These are phyloP conservation scores for Elanoides forficatus DNA, from an alignment of 2,113 vertebrate genomes.

Conservation along the genomic window DNA sequence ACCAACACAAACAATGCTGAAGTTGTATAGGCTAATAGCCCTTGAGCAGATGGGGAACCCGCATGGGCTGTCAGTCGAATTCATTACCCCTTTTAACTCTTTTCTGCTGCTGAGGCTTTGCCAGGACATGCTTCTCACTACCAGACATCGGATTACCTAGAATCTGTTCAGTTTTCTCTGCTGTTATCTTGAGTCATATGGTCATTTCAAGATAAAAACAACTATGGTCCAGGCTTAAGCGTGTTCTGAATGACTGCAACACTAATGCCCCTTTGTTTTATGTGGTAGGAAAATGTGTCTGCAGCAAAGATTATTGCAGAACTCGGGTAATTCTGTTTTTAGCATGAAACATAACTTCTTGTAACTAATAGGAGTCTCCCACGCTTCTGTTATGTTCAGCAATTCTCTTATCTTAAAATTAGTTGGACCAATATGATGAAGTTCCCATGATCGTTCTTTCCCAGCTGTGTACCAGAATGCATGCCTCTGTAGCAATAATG, in stretches of 20 bases:
- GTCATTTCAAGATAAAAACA: background rate
- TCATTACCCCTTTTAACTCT: background rate
- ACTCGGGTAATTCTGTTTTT: background rate
- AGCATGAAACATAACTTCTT: background rate
- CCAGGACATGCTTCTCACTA: background rate
- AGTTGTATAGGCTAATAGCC: background rate
- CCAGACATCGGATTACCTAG: background rate
- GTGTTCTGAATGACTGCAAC: background rate
- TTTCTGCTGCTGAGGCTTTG: background rate
- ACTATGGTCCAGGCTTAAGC: background rate
- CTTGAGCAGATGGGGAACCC: background rate
- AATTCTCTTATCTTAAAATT: background rate
- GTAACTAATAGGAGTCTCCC: background rate
- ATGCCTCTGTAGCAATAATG: background rate
- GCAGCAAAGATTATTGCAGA: background rate
- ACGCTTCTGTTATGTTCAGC: fast-evolving
- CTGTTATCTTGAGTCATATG: background rate
- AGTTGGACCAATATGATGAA: background rate
- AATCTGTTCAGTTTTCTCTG: background rate
- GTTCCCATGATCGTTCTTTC: background rate
- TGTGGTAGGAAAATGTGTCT: background rate
- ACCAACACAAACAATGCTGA: background rate
- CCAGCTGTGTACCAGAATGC: background rate
- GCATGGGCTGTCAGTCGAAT: background rate
- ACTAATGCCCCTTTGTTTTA: background rate